These are phyloP conservation scores for Steromphala cineraria DNA, from an alignment of 2,888 invertebrate species.

Conservation along the genomic window DNA sequence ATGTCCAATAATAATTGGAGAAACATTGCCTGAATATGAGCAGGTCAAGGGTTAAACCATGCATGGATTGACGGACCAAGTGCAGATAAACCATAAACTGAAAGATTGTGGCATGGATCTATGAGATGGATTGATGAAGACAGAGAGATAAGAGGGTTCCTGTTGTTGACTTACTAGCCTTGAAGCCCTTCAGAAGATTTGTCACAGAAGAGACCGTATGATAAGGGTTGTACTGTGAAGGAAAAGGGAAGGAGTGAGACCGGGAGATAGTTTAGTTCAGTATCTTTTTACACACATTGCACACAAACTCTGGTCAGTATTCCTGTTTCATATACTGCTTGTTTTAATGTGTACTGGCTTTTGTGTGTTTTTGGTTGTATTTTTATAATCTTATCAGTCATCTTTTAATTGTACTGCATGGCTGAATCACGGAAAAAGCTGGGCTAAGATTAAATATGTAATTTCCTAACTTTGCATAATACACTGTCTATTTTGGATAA, in stretches of 20 bases:
- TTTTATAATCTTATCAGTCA: too few relatives aligned
- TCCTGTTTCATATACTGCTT: neutral
- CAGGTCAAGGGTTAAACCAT: too few relatives aligned
- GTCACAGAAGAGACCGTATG: constrained; percentile 91
- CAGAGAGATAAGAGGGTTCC: neutral
- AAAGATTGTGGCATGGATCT: neutral
- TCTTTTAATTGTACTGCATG: too few relatives aligned
- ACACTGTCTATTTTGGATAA: too few relatives aligned
- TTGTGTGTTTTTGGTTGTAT: too few relatives aligned
- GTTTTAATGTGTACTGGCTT: neutral
- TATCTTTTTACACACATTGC: constrained; percentile 4
- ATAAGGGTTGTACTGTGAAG: constrained; percentile 80
- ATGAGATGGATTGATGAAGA: neutral
- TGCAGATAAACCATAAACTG: neutral
- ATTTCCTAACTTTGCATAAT: too few relatives aligned
- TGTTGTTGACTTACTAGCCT: constrained; percentile 77
- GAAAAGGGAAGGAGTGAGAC: constrained; percentile 11
- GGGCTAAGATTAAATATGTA: too few relatives aligned
- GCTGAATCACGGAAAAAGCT: too few relatives aligned
- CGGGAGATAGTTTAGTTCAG: neutral
- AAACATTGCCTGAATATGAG: too few relatives aligned
- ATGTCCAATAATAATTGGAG: too few relatives aligned
- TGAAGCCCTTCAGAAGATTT: constrained; percentile 86
- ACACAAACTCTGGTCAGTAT: neutral
- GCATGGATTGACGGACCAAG: too few relatives aligned